Base-by-base conservation (phyloP, 2,113 vertebrate genomes). In the Sialia sialis region DNA sequence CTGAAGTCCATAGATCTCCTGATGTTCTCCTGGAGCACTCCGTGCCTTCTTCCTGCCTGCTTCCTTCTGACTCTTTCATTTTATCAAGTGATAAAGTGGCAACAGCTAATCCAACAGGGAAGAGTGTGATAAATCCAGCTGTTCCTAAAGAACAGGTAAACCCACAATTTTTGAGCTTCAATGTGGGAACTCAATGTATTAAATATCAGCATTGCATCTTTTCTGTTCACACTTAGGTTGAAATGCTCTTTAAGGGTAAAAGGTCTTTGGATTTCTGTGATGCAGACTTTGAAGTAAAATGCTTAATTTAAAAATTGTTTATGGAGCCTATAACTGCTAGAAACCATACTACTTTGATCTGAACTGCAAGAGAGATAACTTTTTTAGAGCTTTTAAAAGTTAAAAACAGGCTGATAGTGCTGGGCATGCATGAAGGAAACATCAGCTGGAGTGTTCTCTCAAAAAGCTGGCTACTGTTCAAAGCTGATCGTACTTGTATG, bases 61-160 rank as follows among this genome's bases (percentile, higher is more conserved):
- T 91, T 74, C 60, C 95, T 87, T 79, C 97, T 16, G 96, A 98
- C 32, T 66, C 96, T 32, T 59, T 97, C 48, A 17, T 67, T 81
- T 82, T 95, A 13, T 90, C 97, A 34, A 59, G 67, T 67, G 96
- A 96, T 32, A 89, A 93, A 2, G 43, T 75, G 25, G 26, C 68
- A 46, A 10, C 64, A 74, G n/a, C 70, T 54, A 7, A 32, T 90
- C 94, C 92, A 39, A 60, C 54, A 36, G 87, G 85, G 34, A 93
- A 51, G 39, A 76, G 5, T 32, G 16, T 63, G 48, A 68, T 43
- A 80, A 95, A 92, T 27, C 64, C 94, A 55, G 56, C 43, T 49
- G 44, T 51, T 80, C 62, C 36, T 30, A 94, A 97, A 88, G 94
- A 96, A 22, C 94, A 97, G 97, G 97, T 98, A 97, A 97, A 80